Base-by-base conservation (phyloP, 2,113 vertebrate genomes). In the Fukomys damarensis region DNA sequence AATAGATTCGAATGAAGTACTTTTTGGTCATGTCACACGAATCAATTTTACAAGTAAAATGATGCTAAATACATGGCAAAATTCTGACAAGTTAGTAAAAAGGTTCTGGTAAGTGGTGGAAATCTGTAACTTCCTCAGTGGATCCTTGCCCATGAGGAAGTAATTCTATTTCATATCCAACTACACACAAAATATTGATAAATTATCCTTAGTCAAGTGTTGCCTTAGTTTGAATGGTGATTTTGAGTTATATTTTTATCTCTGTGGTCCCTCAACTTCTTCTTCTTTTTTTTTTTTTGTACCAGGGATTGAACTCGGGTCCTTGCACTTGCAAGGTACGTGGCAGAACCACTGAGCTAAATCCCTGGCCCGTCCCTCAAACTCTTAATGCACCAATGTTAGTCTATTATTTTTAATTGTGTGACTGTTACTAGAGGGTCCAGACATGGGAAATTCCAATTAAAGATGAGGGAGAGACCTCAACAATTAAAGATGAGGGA, bases 121-220 rank as follows among this genome's bases (percentile, higher is more conserved):
- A 95, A 84, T 94, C 30, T 94, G 26, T 87, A 92, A 86, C 87
- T 61, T 97, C 52, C 77, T 84, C 61, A 84, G 24, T 43, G 30
- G 61, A 66, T 19, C 90, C 8, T 5, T 24, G 52, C 22, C 32
- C n/a, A 20, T 61, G 70, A 93, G 43, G 38, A 93, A 95, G 74
- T 80, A 17, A 94, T 22, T 76, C 32, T 2, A 59, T 72, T 7
- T 77, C 16, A 72, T 56, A 58, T 46, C 72, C 19, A 43, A 26
- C 3, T 79, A 19, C 65, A 6, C 46, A 81, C 59, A 93, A 84
- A 70, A 19, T 1, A 46, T 41, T 86, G 16, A 58, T 74, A 43
- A 93, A 46, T 11, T 65, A 94, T 12, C 43, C 41, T 83, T 95
- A 63, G 24, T 63, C 4, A 74, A 58, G 19, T 56, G 17, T 91